Evolutionary conservation across 2,797 vertebrate genomes (phyloP), one percentile per base, ranked within the genome.

Genomic region (Molossus molossus): DNA sequence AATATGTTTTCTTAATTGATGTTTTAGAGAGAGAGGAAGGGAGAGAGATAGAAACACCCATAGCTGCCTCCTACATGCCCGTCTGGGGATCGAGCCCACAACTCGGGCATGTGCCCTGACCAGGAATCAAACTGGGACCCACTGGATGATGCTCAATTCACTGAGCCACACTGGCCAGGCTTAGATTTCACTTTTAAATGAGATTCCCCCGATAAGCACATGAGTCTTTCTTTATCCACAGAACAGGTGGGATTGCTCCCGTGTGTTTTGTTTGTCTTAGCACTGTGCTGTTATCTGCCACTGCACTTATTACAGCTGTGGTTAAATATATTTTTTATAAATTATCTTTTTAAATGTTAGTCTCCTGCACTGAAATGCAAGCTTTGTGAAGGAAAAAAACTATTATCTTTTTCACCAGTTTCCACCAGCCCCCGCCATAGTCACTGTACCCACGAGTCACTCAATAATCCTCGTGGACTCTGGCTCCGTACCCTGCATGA

Each of bases 291-390:
- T 69, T 90, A 60, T 79, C 25, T 92, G 53, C 60, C 7, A 57
- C 11, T 80, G 10, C 6, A 69, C 60, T 88, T 85, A 73, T 70
- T 53, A 84, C 6, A 75, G 23, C 73, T 85, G 6, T 50, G 53
- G n/a, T 50, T 85, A 88, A 85, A 85, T 70, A 53, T 3, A 60
- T 33, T 53, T 65, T 65, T 95, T 21, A 83, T 88, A 91, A 82
- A 40, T 53, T 62, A 33, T 37, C 10, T 85, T 87, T 79, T 75
- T 20, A 83, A 58, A 58, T 27, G 2, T 65, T n/a, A 45, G 6
- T 55, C 11, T 79, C 33, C n/a, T 5, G 4, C 25, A 25, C 45
- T 67, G 40, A 88, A 86, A 40, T 48, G 17, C 92, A 92, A 88
- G 25, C 2, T 84, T 80, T 73, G 85, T 25, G 25, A 92, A 82